A percentile compares a stretch with the other conserved stretches of the same genome.
Conservation (phyloP, 2,888 invertebrate species). For the Ernsta delagoae region DNA sequence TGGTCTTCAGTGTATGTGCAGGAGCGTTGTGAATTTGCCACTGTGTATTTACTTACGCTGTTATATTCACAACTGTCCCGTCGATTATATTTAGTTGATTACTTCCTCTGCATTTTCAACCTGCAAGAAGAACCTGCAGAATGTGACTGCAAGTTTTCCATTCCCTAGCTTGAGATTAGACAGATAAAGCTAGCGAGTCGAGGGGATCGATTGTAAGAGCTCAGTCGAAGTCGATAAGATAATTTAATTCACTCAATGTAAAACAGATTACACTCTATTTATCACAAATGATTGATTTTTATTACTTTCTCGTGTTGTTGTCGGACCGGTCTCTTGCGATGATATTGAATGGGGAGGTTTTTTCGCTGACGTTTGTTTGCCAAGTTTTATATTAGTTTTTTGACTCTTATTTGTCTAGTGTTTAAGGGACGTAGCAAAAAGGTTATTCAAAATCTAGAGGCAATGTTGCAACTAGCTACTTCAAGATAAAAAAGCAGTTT, state of each 20-base stretch:
- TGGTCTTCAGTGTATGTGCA: no score
- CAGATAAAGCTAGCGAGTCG: conserved; percentile 23
- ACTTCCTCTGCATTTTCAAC: neutral
- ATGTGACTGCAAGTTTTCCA: conserved; percentile 6
- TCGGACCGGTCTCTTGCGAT: conserved; percentile 17
- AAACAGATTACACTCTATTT: conserved; percentile 33
- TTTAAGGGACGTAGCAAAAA: neutral
- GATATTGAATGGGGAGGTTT: conserved; percentile 22
- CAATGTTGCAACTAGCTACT: neutral
- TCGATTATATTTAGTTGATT: neutral
- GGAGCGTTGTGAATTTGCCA: no score
- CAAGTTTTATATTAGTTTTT: neutral
- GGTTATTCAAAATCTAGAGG: neutral
- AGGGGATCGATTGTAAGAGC: conserved; percentile 30
- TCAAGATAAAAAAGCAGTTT: neutral
- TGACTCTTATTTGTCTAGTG: no score
- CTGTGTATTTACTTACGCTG: no score
- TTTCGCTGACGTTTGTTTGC: neutral
- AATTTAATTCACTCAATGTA: conserved; percentile 36
- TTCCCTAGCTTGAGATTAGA: conserved; percentile 22
- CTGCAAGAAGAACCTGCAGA: no score
- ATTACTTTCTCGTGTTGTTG: conserved; percentile 36
- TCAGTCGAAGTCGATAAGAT: conserved; percentile 31
- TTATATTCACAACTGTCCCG: no score
- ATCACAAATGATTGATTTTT: conserved; percentile 35